Base-by-base conservation (phyloP, 2,888 invertebrate genomes). In the Drosophila cognata region DNA sequence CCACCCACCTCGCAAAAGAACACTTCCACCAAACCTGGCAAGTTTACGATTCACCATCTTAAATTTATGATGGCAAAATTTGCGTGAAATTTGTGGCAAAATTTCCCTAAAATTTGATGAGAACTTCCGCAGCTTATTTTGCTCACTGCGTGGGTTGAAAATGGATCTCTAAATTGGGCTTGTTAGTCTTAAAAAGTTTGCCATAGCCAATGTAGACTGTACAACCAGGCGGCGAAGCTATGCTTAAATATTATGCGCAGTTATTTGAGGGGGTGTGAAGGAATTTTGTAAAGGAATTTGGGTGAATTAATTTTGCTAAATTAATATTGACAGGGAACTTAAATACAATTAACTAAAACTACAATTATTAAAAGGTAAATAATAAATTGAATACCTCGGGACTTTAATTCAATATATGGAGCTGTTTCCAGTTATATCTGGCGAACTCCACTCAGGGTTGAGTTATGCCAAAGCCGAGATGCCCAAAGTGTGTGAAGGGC, bases 151-250 rank as follows among this genome's bases (percentile, higher is more conserved):
- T 7, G 16, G n/a, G 7, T 21, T 21, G 3, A 4, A 21, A 21
- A 21, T 0, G 7, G 16, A 25, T 46, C 4, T 46, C 21, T 25
- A 16, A 25, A 2, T 25, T 46, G 21, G 71, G 71, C 75, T 70
- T 53, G 51, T 53, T 46, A 68, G 69, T 69, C 86, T 62, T 58
- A 69, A 74, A 79, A 76, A 83, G 69, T 78, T 78, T 63, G n/a
- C 58, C 43, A 13, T 35, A 58, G 72, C 59, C 68, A 64, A 33
- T 52, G 52, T 58, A 65, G 16, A 62, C 50, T 38, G 31, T 13
- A 51, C 43, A 46, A n/a, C 25, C 25, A 18, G 36, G n/a, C 18
- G 33, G 2, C 13, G 18, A 29, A 6, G 28, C 11, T 8, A 28
- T 62, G 50, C 16, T 51, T 62, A 77, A 74, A 74, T 77, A 65